Percentiles rank a stretch among this genome's conserved stretches.
phyloP scores from a whole-genome alignment of 2,888 invertebrate genomes.

The Halocaridina rubra region DNA sequence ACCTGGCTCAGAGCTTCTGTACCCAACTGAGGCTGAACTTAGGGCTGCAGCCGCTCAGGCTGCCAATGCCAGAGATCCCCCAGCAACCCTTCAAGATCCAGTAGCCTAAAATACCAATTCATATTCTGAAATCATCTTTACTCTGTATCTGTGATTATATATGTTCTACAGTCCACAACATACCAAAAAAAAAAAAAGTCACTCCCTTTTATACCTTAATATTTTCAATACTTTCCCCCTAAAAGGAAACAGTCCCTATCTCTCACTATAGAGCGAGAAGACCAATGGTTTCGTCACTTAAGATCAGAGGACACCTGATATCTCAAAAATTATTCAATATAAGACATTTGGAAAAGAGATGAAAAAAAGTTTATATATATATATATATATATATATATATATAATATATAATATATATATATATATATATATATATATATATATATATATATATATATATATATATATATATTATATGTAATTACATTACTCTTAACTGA shows the following conservation, averaged over 20 bases:
- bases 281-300: background rate
- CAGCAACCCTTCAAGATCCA: background rate
- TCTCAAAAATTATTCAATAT: background rate
- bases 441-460: background rate
- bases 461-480: background rate
- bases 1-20: background rate
- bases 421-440: background rate
- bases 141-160: background rate
- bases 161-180: background rate
- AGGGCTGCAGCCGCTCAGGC: background rate
- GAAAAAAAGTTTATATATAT: background rate
- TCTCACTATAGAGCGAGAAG: background rate
- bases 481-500: background rate
- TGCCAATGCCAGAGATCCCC: background rate
- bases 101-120: background rate
- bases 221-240: no score
- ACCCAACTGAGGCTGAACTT: conserved; percentile 1
- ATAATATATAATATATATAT: background rate
- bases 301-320: background rate
- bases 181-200: no score
- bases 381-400: background rate
- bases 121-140: background rate
- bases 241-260: no score
- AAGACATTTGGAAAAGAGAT: background rate
- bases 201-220: no score